Base-by-base conservation (phyloP, 1,140 invertebrate genomes). In the Brachionus calyciflorus region DNA sequence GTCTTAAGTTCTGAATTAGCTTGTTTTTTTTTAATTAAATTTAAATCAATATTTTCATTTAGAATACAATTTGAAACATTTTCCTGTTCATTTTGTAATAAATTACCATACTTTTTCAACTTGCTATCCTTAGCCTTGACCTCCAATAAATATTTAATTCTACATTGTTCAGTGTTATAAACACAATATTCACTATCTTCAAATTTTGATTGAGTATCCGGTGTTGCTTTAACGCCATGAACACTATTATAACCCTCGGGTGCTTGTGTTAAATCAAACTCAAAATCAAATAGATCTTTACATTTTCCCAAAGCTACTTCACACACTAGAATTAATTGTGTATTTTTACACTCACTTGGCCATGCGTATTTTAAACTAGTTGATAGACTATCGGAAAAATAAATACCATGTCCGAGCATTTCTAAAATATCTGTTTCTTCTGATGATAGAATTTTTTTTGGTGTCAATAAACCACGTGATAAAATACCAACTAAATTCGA, bases 121-220 rank as follows among this genome's bases (percentile, higher is more conserved):
- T 78, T 1, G 69, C 41, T 21, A 82, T 26, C 0, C 17, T 37
- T 3, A 17, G 26, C 55, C 3, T 78, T 81, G 44, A 85, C 82
- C 79, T 85, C 84, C 24, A 85, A 80, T 21, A 85, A 63, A 78
- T 85, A 85, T 30, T 78, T 78, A 17, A 84, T 53, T 49, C 79
- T 60, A 76, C 83, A 83, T 77, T 85, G 84, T 21, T 78, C 77
- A 4, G 79, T 77, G 21, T 80, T 70, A 78, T 84, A 85, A 28
- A 85, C 78, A 14, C 81, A 83, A 81, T 80, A 85, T 76, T 85
- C 82, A 80, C 85, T 81, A 79, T 83, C 79, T 78, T 80, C 75
- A 78, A 85, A 84, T 7, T 79, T 70, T 17, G 81, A 83, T 3
- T 63, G 10, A 24, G 77, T 57, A 12, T 80, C 78, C 2, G 53